phyloP scores from a whole-genome alignment of 1,140 invertebrate genomes.

The Pachypsylla venusta region DNA sequence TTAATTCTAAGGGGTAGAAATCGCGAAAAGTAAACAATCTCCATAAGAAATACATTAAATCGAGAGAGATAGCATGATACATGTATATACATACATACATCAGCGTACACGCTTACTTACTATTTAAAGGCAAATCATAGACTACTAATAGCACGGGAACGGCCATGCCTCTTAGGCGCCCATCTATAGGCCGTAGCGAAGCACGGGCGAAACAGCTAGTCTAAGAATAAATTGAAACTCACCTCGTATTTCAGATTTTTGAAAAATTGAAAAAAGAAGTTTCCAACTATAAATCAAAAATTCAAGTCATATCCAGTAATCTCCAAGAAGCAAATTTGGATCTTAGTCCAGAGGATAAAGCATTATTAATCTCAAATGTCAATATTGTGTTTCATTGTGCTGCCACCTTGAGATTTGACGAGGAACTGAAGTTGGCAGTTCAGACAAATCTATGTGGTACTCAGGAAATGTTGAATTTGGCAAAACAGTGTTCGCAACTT shows the following conservation, averaged over 20 bases:
- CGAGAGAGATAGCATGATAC: no score
- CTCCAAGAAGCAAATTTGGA: constrained; percentile 63
- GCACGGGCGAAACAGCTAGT: no score
- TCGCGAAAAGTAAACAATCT: no score
- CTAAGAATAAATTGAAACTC: no score
- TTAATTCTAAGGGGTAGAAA: no score
- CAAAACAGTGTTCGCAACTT: constrained; percentile 51
- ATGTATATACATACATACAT: no score
- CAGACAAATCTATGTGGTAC: constrained; percentile 62
- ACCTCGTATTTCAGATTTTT: constrained; percentile 60
- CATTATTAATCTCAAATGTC: constrained; percentile 50
- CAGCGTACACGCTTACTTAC: no score
- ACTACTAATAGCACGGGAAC: no score
- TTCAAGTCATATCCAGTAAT: constrained; percentile 68
- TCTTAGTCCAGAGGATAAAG: constrained; percentile 43
- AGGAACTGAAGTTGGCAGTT: constrained; percentile 58
- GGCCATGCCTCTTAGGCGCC: no score
- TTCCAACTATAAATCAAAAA: constrained; percentile 45
- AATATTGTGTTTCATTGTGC: constrained; percentile 88
- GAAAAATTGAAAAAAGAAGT: constrained; percentile 40
- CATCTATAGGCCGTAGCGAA: no score
- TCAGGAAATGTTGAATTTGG: constrained; percentile 47
- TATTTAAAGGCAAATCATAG: no score
- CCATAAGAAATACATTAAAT: no score
- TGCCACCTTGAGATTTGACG: constrained; percentile 88